These are phyloP conservation scores for Acanthosoma haemorrhoidale DNA, from an alignment of 2,888 invertebrate species.

Conservation along the genomic window DNA sequence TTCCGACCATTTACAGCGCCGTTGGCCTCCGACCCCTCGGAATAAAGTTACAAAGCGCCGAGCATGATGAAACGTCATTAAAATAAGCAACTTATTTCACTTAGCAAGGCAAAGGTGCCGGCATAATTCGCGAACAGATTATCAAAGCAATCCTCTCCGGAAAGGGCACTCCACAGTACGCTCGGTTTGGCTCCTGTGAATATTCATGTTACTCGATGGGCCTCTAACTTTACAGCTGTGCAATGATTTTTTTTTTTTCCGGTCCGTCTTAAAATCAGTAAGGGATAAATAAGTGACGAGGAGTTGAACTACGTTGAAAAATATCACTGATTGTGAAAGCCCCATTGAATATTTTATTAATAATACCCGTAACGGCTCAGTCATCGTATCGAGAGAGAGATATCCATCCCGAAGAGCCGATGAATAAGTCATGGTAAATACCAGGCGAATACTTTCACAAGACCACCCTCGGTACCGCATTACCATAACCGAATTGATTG, in stretches of 20 bases:
- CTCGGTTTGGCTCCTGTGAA: not conserved
- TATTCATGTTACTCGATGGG: not conserved
- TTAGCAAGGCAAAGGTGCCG: constrained; percentile 10
- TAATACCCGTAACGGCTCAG: not conserved
- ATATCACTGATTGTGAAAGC: too few relatives aligned
- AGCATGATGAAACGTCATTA: constrained; percentile 1
- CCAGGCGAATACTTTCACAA: too few relatives aligned
- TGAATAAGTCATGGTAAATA: not conserved
- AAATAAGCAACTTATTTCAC: constrained; percentile 1
- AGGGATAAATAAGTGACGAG: too few relatives aligned
- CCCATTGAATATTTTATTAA: not conserved
- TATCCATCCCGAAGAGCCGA: not conserved
- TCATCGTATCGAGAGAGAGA: not conserved
- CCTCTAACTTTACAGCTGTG: constrained; percentile 2
- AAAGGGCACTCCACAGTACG: not conserved
- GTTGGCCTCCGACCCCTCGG: too few relatives aligned
- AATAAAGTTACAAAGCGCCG: too few relatives aligned
- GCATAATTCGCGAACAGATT: not conserved
- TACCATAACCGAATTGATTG: too few relatives aligned
- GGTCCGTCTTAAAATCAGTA: not conserved
- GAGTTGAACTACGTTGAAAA: too few relatives aligned
- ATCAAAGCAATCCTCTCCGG: not conserved
- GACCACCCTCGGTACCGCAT: too few relatives aligned
- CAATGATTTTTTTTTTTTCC: not conserved
- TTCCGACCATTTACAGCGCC: too few relatives aligned